Evolutionary conservation across 2,888 invertebrate species (phyloP).

Genomic region (Smittia sp.): DNA sequence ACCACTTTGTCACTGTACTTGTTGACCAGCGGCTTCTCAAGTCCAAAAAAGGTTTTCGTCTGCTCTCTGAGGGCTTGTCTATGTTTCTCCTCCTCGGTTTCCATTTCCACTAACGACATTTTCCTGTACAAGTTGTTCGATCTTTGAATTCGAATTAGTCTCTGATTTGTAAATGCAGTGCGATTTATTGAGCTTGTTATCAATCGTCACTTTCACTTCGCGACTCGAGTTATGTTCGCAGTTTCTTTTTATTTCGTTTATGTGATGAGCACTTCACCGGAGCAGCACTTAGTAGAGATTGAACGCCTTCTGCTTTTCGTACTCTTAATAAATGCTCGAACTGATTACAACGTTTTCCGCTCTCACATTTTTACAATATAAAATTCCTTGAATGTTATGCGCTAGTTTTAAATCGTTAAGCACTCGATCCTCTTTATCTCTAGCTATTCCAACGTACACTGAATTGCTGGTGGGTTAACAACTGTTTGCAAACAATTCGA

Average conservation of each 20-base stretch:
- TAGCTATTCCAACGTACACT: too few species aligned
- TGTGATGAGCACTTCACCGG: neutral
- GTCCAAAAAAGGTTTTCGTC: conserved; percentile 50
- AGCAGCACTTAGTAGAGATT: neutral
- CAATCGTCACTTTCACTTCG: neutral
- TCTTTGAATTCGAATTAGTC: neutral
- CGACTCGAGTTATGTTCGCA: neutral
- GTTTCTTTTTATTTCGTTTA: neutral
- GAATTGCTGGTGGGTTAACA: too few species aligned
- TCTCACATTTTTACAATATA: neutral
- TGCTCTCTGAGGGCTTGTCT: conserved; percentile 51
- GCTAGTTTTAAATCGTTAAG: too few species aligned
- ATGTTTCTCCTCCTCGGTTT: conserved; percentile 49
- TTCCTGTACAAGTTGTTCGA: neutral
- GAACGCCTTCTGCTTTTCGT: neutral
- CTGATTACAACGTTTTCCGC: neutral
- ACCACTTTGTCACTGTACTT: conserved; percentile 51
- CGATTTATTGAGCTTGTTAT: neutral
- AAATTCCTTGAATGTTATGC: too few species aligned
- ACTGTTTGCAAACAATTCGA: too few species aligned
- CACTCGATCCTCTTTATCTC: too few species aligned
- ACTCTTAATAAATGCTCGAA: neutral
- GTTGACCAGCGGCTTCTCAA: conserved; percentile 49
- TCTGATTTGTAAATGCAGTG: neutral
- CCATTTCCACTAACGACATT: conserved; percentile 6